Evolutionary conservation across 2,797 vertebrate genomes (phyloP).

Genomic region (Neosalanx taihuensis): DNA sequence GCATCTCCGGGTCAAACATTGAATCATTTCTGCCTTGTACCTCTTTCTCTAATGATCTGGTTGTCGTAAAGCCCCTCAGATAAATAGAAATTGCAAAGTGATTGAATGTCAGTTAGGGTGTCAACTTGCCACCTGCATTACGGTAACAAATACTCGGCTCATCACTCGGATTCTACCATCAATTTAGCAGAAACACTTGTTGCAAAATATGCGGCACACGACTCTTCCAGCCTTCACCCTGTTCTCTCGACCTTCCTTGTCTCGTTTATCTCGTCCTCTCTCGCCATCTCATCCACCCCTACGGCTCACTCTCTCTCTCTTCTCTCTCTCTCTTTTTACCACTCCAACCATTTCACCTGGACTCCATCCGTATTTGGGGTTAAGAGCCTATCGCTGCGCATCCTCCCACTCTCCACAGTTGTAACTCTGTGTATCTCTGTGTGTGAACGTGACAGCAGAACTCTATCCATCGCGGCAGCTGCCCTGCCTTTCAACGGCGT

Average conservation of each 20-base stretch:
- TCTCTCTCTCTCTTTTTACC: constrained; percentile 4
- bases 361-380: background rate
- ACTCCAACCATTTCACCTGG: background rate
- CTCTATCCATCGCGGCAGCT: constrained; percentile 38
- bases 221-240: constrained; percentile 2
- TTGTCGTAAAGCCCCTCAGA: constrained; percentile 28
- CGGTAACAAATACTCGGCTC: too few species aligned
- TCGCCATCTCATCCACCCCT: background rate
- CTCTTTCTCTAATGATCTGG: constrained; percentile 4
- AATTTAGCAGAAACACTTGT: background rate
- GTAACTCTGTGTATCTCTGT: constrained; percentile 15
- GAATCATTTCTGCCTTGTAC: background rate
- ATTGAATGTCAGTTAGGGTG: constrained; percentile 41
- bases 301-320: background rate
- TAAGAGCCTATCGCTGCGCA: constrained; percentile 9
- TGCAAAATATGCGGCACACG: background rate
- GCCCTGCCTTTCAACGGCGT: constrained; percentile 15
- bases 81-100: constrained; percentile 44
- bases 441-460: constrained; percentile 26
- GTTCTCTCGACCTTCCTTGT: background rate
- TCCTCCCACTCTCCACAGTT: constrained; percentile 9
- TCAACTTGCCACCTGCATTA: background rate
- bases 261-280: background rate
- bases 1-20: background rate
- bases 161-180: background rate